Conservation (phyloP, 2,797 vertebrate genomes). For the Synaphobranchus kaupii region DNA sequence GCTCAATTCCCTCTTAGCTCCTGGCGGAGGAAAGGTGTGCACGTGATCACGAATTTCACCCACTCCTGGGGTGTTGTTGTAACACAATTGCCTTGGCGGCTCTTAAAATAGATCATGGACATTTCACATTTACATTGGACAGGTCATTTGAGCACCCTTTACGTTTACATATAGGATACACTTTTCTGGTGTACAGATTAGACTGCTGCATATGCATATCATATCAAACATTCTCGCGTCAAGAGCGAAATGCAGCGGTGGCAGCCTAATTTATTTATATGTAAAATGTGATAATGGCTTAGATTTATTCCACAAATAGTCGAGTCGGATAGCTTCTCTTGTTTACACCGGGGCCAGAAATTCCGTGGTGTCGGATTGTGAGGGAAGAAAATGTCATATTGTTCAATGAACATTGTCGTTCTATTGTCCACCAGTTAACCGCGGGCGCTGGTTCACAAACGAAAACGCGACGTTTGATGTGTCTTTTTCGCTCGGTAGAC, state of each 20-base stretch:
- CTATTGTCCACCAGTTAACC: not conserved
- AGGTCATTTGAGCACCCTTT: not conserved
- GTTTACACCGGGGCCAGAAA: not conserved
- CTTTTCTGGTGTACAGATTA: not conserved
- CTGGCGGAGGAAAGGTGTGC: constrained; percentile 69
- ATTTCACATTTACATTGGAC: not conserved
- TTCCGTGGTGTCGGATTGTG: not conserved
- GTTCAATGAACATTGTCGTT: not conserved
- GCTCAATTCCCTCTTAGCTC: constrained; percentile 80
- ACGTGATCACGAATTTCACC: constrained; percentile 64
- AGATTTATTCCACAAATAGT: not conserved
- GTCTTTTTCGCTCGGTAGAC: not conserved
- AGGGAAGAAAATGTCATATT: not conserved
- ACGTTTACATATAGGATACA: not conserved
- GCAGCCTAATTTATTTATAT: not conserved
- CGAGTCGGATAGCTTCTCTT: not conserved
- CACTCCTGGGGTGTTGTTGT: not conserved
- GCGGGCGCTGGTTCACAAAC: not conserved
- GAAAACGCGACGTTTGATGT: not conserved
- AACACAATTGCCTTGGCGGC: not conserved
- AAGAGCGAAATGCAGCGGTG: not conserved
- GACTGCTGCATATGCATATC: not conserved
- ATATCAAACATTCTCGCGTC: not conserved
- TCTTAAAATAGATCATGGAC: not conserved
- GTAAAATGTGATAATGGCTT: not conserved